Base-by-base conservation (phyloP, 2,113 vertebrate species). In the Buteo buteo region DNA sequence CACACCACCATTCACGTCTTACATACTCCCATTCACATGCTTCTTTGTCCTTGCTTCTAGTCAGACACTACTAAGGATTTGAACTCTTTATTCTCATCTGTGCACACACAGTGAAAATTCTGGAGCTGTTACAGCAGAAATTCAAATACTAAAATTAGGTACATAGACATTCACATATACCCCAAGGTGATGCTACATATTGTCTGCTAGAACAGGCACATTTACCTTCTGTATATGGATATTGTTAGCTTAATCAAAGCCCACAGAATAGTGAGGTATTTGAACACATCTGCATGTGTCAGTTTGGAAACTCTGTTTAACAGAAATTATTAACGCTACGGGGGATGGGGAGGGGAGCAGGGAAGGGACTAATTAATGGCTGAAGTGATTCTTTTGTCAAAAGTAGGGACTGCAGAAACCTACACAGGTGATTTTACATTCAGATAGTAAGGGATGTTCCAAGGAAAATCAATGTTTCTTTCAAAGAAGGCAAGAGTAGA, bases 301-400 rank as follows among this genome's bases (percentile, higher is more conserved):
- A 44, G 7, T 52, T 67, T 89, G 10, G 19, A 91, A 89, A 71
- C 11, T 21, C 11, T 21, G 1, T 19, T 81, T 79, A 62, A 47
- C 8, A 62, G 50, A 82, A 76, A 32, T 34, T 40, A 3, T 44
- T 57, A 49, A 58, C 2, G 4, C 5, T 47, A 3, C 3, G n/a
- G 10, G 8, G 42, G 10, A 19, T 8, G 3, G 12, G 1, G 2
- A 5, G 16, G 0, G 2, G 2, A 5, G 16, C 9, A 9, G 22
- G 25, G 18, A 15, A 45, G 19, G 28, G 29, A 64, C 13, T 36
- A 76, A 40, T 11, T 26, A 47, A 29, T 16, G 21, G 3, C 38
- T 92, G 42, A 36, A 57, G 3, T 66, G 17, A 42, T 83, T 86
- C 25, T 50, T 29, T 32, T 76, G 13, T 54, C 31, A 80, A 57